Percentiles rank a stretch among this genome's conserved stretches.
These are phyloP conservation scores for Heliconius eleuchia DNA, from an alignment of 1,140 invertebrate genomes.

Conservation along the genomic window DNA sequence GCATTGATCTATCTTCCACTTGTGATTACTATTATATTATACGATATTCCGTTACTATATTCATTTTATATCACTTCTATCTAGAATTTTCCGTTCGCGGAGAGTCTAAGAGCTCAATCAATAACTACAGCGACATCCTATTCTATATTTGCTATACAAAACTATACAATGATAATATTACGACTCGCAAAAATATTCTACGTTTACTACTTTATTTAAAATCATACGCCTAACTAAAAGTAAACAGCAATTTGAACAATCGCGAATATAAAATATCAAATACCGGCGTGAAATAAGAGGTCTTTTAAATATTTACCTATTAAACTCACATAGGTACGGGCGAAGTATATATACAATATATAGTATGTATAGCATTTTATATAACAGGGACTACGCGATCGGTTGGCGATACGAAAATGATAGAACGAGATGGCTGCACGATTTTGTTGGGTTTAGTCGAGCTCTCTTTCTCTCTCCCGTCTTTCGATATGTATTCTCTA, in stretches of 20 bases:
- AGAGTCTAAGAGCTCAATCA: not conserved
- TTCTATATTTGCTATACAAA: not conserved
- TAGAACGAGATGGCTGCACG: not conserved
- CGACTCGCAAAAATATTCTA: not conserved
- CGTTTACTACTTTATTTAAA: not conserved
- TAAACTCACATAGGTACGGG: not conserved
- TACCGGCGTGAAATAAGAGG: not conserved
- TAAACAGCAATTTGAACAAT: not conserved
- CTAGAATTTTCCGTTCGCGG: not conserved
- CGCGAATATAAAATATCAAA: not conserved
- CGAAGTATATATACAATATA: not conserved
- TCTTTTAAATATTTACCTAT: not conserved
- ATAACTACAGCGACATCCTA: not conserved
- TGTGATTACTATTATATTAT: not conserved
- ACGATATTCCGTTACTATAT: not conserved
- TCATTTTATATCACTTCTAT: not conserved
- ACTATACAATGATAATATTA: not conserved
- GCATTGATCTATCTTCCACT: not conserved
- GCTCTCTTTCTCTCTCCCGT: slow-evolving; percentile 11
- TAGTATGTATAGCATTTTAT: not conserved
- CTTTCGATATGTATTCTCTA: slow-evolving; percentile 8
- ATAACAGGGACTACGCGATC: slow-evolving; percentile 1
- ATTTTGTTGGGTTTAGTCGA: not conserved
- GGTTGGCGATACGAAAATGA: not conserved
- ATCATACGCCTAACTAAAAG: not conserved